A percentile compares a stretch with the other conserved stretches of the same genome.
phyloP scores from a whole-genome alignment of 2,113 vertebrate genomes.

The Rafetus swinhoei region DNA sequence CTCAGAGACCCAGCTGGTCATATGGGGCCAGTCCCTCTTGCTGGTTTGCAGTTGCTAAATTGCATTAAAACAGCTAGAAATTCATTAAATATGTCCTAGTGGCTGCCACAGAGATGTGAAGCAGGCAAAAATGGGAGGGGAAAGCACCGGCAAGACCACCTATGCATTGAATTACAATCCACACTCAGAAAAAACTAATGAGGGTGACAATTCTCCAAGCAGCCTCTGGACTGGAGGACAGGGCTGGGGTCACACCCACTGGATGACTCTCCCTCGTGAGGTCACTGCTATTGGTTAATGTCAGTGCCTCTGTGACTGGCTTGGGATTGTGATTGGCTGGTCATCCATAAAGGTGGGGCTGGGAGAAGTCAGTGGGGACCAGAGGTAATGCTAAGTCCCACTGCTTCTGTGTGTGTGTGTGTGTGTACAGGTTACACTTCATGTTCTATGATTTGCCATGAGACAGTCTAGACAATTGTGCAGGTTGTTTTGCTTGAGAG shows the following conservation, averaged over 20 bases:
- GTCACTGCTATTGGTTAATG: not conserved
- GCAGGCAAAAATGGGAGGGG: not conserved
- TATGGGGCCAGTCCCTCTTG: not conserved
- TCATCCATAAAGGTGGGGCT: not conserved
- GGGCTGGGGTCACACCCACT: not conserved
- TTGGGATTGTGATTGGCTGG: not conserved
- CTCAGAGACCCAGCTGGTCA: not conserved
- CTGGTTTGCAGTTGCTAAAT: not conserved
- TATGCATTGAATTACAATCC: not conserved
- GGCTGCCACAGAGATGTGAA: not conserved
- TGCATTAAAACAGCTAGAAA: constrained; percentile 31
- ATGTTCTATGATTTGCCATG: not conserved
- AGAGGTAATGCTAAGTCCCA: not conserved
- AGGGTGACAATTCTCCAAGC: not conserved
- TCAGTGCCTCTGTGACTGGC: not conserved
- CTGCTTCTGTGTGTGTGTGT: not conserved
- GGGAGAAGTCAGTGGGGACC: not conserved
- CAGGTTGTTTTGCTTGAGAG: not conserved
- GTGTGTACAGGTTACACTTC: not conserved
- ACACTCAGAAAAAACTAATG: not conserved
- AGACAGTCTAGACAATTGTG: not conserved
- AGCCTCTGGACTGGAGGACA: not conserved
- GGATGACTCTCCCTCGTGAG: not conserved
- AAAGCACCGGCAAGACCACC: not conserved
- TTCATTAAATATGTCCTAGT: not conserved